Base-by-base conservation (phyloP, 2,113 vertebrate genomes). In the Serinus canaria region DNA sequence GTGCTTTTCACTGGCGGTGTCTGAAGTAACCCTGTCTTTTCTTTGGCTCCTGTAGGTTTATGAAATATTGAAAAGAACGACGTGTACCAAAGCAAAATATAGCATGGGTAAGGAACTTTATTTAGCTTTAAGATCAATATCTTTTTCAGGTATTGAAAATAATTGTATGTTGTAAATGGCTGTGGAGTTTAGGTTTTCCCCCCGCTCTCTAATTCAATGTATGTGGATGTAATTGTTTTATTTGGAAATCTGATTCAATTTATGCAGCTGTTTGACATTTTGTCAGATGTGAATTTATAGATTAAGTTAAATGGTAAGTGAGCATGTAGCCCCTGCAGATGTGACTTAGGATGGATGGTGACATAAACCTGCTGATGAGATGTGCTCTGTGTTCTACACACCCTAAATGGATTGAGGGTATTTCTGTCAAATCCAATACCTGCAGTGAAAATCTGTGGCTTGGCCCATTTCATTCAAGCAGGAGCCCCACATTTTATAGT, bases 51-150 rank as follows among this genome's bases (percentile, higher is more conserved):
- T 74, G 18, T 85, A 99, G 99, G 99, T 99, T 79, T 99, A 98
- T 59, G 99, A 99, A 96, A 98, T 99, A 58, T 75, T 99, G 96
- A 99, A 99, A 92, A 98, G 99, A 94, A 99, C 98, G 0, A 99
- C 98, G 3, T 99, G 99, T 96, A 98, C 97, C 35, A 98, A 97
- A 80, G 98, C 98, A 82, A 99, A 99, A 93, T 99, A 99, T 84
- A 98, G 98, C 97, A 99, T 99, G 98, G 99, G 99, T 99, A 98
- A 99, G 98, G 83, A 96, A 52, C 67, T 58, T 90, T 60, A 72
- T 75, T 91, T 92, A 91, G 77, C 44, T 78, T 67, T 72, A 68
- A 95, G 66, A n/a, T 89, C 62, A 3, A 83, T 75, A 11, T 20
- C 1, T 3, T 66, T 89, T 91, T 73, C 41, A 86, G 28, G 21